A percentile compares a stretch with the other conserved stretches of the same genome.
Conservation (phyloP, 2,797 vertebrate species). For the Psittacula echo region DNA sequence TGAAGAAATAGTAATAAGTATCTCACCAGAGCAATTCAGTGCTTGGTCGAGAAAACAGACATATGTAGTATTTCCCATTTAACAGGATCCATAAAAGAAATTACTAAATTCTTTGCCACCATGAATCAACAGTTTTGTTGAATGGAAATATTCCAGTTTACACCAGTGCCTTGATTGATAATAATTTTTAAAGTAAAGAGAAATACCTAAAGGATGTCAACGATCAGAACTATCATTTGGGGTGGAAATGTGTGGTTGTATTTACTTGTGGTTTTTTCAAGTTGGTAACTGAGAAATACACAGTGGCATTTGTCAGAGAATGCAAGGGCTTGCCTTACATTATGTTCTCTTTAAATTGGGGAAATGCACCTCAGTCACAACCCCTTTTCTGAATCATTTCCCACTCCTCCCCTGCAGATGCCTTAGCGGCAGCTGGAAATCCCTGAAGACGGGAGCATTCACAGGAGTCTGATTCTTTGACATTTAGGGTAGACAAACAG, state of each 20-base stretch:
- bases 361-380: not conserved
- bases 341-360: not conserved
- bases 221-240: not conserved
- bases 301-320: not conserved
- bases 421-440: conserved; percentile 14
- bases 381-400: not conserved
- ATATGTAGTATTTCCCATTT: not conserved
- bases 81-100: conserved; percentile 7
- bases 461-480: conserved; percentile 18
- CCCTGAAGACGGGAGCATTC: not conserved
- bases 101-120: not conserved
- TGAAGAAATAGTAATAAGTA: not conserved
- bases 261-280: not conserved
- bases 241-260: not conserved
- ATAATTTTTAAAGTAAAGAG: not conserved
- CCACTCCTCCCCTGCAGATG: not conserved
- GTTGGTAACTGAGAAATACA: not conserved
- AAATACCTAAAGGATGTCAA: not conserved
- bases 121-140: conserved; percentile 3
- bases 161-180: not conserved
- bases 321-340: not conserved
- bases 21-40: not conserved
- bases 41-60: conserved; percentile 12
- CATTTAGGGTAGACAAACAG: conserved; percentile 24
- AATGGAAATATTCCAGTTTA: not conserved